Evolutionary conservation across 2,797 vertebrate species (phyloP), one percentile per base, ranked within the genome.

Genomic region (Cephalopachus bancanus): DNA sequence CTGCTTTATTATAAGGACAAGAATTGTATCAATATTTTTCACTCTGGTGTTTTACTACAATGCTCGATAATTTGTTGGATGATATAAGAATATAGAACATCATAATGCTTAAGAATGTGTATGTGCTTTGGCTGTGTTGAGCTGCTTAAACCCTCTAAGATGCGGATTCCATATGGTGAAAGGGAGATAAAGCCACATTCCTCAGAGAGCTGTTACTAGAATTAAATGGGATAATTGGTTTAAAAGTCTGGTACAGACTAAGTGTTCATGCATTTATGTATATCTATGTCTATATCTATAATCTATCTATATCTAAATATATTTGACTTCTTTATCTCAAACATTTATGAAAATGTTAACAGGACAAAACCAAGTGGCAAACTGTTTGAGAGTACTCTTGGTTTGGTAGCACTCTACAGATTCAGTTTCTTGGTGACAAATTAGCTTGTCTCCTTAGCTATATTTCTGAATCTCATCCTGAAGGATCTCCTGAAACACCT

Each of bases 381-480:
- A 55, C 59, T 86, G 2, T 89, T 93, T 60, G 60, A 83, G 44
- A 65, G 30, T 10, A 55, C 15, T 88, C 1, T 79, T 64, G 79
- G 19, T 94, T 95, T 92, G 22, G 49, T 80, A 71, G 10, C 7
- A 55, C 9, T 89, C 37, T 92, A 26, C 15, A 75, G 37, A 55
- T 89, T 94, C 22, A 71, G 1, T 69, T 69, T 69, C 11, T 55
- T 30, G 17, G 26, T 78, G 30, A 65, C 24, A 88, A 71, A 93
- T 83, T 44, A 91, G 83, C 59, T 60, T 83, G 75, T 22, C 69
- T 88, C 33, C 16, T 69, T 93, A 71, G 6, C 49, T 93, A 1
- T 64, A 75, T 83, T 87, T 93, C 89, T 91, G 15, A 96, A 71
- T 91, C 72, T 93, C 91, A 91, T 19, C 49, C 20, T 69, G 16